Evolutionary conservation across 2,113 vertebrate genomes (phyloP).

Genomic region (Marmota flaviventris): DNA sequence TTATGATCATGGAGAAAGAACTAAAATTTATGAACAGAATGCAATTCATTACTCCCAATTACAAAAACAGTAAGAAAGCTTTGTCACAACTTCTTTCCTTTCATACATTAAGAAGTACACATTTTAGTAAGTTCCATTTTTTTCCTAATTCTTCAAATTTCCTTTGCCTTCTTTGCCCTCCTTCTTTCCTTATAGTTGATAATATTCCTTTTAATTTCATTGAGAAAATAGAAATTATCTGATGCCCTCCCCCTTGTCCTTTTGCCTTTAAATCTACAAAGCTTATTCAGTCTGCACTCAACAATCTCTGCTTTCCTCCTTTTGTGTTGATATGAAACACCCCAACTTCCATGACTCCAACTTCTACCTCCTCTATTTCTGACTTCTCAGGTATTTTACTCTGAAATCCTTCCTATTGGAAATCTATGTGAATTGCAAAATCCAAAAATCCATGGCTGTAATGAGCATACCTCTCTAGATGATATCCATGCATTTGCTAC

Average conservation of each 20-base stretch:
- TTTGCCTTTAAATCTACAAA: background rate
- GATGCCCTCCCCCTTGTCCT: too few species aligned
- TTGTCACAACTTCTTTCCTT: background rate
- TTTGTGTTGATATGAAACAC: background rate
- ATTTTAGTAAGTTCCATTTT: background rate
- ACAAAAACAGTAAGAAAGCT: background rate
- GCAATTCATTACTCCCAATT: background rate
- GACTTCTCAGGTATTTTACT: background rate
- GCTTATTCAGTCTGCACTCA: background rate
- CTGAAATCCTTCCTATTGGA: background rate
- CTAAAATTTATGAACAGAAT: background rate
- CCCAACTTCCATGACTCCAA: background rate
- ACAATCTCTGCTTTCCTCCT: background rate
- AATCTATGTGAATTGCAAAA: background rate
- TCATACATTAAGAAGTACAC: background rate
- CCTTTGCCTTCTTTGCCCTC: background rate
- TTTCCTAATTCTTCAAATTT: background rate
- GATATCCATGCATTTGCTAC: background rate
- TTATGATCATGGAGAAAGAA: background rate
- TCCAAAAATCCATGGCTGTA: background rate
- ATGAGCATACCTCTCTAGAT: fast-evolving
- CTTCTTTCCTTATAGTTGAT: background rate
- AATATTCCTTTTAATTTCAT: background rate
- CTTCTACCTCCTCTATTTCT: background rate
- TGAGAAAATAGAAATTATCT: background rate